Base-by-base conservation (phyloP, 2,797 vertebrate genomes). In the Coendou prehensilis region DNA sequence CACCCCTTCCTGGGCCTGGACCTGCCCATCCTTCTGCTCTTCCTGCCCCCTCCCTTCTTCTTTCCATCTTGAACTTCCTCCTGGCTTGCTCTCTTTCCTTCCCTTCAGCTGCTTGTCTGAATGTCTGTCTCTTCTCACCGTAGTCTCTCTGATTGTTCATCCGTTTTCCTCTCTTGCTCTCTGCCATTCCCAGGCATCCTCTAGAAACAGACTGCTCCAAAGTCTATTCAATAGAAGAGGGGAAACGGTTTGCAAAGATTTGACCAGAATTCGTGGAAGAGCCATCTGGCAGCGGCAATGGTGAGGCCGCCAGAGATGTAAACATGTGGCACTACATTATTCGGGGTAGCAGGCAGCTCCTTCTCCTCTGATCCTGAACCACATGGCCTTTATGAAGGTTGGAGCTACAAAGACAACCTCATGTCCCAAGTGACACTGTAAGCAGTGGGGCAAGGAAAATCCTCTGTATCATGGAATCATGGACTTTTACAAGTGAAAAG, bases 161-260 rank as follows among this genome's bases (percentile, higher is more conserved):
- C 6, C 80, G 8, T 86, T 61, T 54, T 33, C 17, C 30, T 28
- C 50, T 87, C 59, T 75, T 75, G 6, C 75, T 94, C 82, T 94
- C 92, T 95, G 67, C 87, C 94, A 93, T 95, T 89, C 96, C 96
- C 93, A 97, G 97, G 88, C 89, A 97, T 83, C 79, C 73, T 97
- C 85, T 96, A 92, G 64, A 95, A 96, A 86, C 63, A 67, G 73
- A 81, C 82, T 89, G 90, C 83, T 96, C 97, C 92, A 93, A 95
- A 76, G 86, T 87, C 81, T 93, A 88, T 96, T 98, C 81, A 96
- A 85, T 69, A 92, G 93, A 97, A 97, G 93, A 93, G 52, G 33
- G 6, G 73, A 73, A 83, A 93, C 93, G 83, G 96, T 94, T 96
- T 83, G 88, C 83, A 97, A 97, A 96, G 97, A 92, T 79, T 93